Conservation (phyloP, 2,113 vertebrate genomes). For the Pseudorhombus dupliciocellatus region DNA sequence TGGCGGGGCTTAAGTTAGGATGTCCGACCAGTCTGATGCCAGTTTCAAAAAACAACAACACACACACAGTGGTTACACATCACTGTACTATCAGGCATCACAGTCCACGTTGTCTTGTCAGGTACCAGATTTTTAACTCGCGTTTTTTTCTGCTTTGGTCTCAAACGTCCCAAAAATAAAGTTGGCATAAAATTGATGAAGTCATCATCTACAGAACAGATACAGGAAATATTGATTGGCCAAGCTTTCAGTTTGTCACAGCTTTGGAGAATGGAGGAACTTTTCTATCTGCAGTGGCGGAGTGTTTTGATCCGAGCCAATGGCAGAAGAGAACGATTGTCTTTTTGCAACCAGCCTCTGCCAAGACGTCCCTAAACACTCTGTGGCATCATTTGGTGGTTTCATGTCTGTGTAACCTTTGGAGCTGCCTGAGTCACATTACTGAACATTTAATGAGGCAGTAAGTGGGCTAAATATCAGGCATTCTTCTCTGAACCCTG, state of each 20-base stretch:
- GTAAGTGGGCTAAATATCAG: constrained; percentile 34
- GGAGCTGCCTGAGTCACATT: constrained; percentile 17
- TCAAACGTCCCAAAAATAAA: neutral
- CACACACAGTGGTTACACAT: neutral
- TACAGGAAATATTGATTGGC: neutral
- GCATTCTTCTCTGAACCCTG: constrained; percentile 13
- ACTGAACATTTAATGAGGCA: constrained; percentile 42
- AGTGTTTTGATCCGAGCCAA: neutral
- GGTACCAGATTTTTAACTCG: neutral
- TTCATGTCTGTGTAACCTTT: constrained; percentile 23
- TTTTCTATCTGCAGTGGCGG: neutral
- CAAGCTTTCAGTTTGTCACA: constrained; percentile 5
- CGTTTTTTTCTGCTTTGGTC: neutral
- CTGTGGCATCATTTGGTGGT: constrained; percentile 19
- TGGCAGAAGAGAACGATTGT: neutral
- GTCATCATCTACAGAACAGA: too few species aligned
- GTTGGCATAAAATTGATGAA: neutral
- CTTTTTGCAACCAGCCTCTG: constrained; percentile 30
- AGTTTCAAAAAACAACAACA: constrained; percentile 13
- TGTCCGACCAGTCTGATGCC: neutral
- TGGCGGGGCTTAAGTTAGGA: constrained; percentile 7
- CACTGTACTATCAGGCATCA: neutral
- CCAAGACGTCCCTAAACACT: constrained; percentile 5
- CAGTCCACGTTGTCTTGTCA: neutral
- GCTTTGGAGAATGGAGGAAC: neutral